These are phyloP conservation scores for Macrostomum lignano DNA, from an alignment of 1,140 invertebrate genomes.

Conservation along the genomic window DNA sequence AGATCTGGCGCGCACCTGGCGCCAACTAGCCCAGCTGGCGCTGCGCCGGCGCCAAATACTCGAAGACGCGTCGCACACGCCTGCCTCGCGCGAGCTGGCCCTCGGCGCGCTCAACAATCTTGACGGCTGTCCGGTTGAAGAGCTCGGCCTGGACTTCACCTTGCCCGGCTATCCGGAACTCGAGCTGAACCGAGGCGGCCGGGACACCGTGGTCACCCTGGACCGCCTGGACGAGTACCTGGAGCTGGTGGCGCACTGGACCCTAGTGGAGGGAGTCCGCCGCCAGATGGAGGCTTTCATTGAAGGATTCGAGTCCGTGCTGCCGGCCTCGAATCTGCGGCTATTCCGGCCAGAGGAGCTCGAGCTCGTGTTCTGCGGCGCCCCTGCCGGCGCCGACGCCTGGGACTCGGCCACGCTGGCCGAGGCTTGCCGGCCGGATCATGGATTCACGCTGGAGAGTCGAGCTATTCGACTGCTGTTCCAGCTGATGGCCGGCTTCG, in stretches of 20 bases:
- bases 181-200: slow-evolving; percentile 67
- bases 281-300: slow-evolving; percentile 82
- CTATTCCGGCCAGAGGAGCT: slow-evolving; percentile 89
- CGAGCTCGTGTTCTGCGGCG: slow-evolving; percentile 79
- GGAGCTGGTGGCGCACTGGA: slow-evolving; percentile 53
- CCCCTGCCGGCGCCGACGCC: slow-evolving; percentile 15
- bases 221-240: slow-evolving; percentile 83
- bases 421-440: slow-evolving; percentile 2
- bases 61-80: too few relatives aligned
- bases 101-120: too few relatives aligned
- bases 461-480: slow-evolving; percentile 69
- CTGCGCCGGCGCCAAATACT: too few relatives aligned
- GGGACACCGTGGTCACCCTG: slow-evolving; percentile 55
- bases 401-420: slow-evolving; percentile 42
- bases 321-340: slow-evolving; percentile 38
- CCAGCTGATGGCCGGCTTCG: slow-evolving; percentile 63
- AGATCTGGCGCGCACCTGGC: too few relatives aligned
- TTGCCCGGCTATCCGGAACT: slow-evolving; percentile 67
- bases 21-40: too few relatives aligned
- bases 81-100: too few relatives aligned
- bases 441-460: slow-evolving; percentile 63
- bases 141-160: slow-evolving; percentile 70
- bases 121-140: too few relatives aligned
- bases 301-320: slow-evolving; percentile 86
- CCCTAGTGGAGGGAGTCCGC: slow-evolving; percentile 60